These are phyloP conservation scores for Archaeoteleia sp. DNA, from an alignment of 2,888 invertebrate genomes.

Conservation along the genomic window DNA sequence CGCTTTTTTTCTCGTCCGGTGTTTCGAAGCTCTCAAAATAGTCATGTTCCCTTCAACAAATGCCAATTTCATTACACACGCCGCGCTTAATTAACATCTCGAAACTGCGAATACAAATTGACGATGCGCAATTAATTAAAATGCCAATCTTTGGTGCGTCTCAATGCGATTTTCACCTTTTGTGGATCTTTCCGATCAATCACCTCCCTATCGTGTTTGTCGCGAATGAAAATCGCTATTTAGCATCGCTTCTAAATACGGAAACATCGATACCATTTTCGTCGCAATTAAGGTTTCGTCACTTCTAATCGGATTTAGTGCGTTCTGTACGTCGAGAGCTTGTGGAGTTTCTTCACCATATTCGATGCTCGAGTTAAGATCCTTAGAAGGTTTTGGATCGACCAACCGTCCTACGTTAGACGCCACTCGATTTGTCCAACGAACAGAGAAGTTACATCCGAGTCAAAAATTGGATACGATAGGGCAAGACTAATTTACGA, in stretches of 20 bases:
- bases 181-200: constrained; percentile 21
- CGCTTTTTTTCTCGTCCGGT: constrained; percentile 29
- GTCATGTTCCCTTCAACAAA: constrained; percentile 2
- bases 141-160: constrained; percentile 30
- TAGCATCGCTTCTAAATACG: too few species aligned
- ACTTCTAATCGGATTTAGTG: too few species aligned
- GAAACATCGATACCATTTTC: too few species aligned
- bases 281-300: too few species aligned
- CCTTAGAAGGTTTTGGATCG: too few species aligned
- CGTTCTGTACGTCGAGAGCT: too few species aligned
- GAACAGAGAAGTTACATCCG: too few species aligned
- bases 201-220: constrained; percentile 15
- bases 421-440: too few species aligned
- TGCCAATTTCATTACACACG: constrained; percentile 9
- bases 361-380: too few species aligned
- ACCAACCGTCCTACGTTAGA: too few species aligned
- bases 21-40: background rate
- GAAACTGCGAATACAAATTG: constrained; percentile 31
- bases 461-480: constrained; percentile 43
- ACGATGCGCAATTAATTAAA: constrained; percentile 40
- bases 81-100: constrained; percentile 46
- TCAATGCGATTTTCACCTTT: constrained; percentile 1
- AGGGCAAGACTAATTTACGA: constrained; percentile 59
- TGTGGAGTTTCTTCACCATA: too few species aligned
- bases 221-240: constrained; percentile 18